Conservation (phyloP, 2,797 vertebrate species). For the Lagodon rhomboides region DNA sequence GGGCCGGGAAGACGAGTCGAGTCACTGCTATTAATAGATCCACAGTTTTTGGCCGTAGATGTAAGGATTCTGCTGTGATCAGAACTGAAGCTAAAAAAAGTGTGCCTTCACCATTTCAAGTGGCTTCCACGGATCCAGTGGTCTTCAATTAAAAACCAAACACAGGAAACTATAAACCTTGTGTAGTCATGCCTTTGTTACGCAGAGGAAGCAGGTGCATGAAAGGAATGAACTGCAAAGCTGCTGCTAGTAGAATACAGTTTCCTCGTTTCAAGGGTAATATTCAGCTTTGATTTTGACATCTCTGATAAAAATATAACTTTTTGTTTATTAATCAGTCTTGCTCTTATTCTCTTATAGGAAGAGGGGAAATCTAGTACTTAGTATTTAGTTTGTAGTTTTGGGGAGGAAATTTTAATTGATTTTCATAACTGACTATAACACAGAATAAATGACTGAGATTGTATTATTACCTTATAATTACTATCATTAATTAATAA, state of each 20-base stretch:
- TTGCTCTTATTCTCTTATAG: background rate
- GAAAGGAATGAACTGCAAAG: background rate
- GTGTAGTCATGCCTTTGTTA: constrained; percentile 12
- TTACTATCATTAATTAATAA: too few relatives aligned
- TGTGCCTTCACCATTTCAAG: background rate
- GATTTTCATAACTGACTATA: too few relatives aligned
- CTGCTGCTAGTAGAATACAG: constrained; percentile 9
- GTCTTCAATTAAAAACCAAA: constrained; percentile 17
- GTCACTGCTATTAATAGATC: background rate
- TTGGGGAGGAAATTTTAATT: too few relatives aligned
- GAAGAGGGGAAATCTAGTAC: background rate
- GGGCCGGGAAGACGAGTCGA: background rate
- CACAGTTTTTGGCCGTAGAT: background rate
- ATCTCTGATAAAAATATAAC: background rate
- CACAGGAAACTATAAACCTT: constrained; percentile 37
- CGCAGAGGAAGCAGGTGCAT: constrained; percentile 49
- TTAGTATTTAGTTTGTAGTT: background rate
- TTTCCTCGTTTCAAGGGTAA: constrained; percentile 19
- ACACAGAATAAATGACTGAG: too few relatives aligned
- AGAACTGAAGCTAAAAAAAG: background rate
- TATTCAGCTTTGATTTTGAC: background rate
- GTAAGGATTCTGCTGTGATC: background rate
- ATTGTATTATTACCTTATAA: too few relatives aligned
- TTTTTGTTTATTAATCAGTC: background rate
- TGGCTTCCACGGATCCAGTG: background rate